phyloP scores from a whole-genome alignment of 1,140 invertebrate genomes.

The Caenorhabditis latens region DNA sequence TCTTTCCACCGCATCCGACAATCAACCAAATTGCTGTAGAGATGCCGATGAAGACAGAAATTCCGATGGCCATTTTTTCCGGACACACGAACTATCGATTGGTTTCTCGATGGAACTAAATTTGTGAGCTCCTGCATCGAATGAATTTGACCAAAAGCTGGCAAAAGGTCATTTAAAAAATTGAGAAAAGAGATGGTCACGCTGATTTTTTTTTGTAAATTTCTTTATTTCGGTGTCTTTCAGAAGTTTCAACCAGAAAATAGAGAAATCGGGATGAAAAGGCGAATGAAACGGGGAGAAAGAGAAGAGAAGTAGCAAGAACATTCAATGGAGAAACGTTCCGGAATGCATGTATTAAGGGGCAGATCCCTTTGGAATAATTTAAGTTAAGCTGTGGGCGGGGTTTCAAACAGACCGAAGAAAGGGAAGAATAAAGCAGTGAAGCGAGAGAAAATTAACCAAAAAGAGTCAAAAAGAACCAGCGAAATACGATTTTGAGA shows the following conservation, averaged over 20 bases:
- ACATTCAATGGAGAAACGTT: not conserved
- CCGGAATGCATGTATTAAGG: conserved; percentile 7
- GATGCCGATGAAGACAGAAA: conserved; percentile 44
- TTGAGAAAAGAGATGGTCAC: too few relatives aligned
- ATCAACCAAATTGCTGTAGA: not conserved
- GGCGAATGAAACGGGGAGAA: not conserved
- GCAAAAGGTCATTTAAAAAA: too few relatives aligned
- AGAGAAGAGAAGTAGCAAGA: not conserved
- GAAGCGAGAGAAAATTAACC: not conserved
- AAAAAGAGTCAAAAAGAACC: not conserved
- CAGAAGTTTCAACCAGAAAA: not conserved
- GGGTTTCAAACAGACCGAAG: not conserved
- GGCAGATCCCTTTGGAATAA: not conserved
- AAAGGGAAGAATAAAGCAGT: not conserved
- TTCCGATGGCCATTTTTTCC: conserved; percentile 36
- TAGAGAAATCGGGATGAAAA: not conserved
- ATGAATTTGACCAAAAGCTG: too few relatives aligned
- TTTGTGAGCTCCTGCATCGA: not conserved
- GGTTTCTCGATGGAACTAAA: not conserved
- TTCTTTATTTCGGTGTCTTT: too few relatives aligned
- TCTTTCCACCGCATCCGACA: conserved; percentile 41
- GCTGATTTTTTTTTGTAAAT: too few relatives aligned
- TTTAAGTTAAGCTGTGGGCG: not conserved
- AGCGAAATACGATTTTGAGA: not conserved
- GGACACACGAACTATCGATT: conserved; percentile 1